phyloP scores from a whole-genome alignment of 2,113 vertebrate species.

The Nyctibius bracteatus region DNA sequence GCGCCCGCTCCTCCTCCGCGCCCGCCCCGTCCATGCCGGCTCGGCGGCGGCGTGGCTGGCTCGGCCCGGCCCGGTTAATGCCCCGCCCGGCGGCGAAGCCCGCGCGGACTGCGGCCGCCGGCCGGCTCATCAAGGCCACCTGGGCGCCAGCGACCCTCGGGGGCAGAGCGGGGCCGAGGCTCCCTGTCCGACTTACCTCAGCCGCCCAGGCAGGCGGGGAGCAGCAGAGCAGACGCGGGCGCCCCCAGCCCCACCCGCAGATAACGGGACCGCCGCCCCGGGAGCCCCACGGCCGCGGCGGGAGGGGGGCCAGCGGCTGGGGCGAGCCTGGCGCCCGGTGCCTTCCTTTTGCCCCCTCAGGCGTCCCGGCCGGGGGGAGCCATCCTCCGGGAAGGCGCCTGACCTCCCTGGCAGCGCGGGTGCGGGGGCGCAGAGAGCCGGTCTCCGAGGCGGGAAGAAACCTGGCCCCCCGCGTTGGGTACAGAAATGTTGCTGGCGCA shows the following conservation, averaged over 20 bases:
- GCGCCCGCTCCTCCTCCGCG: not conserved
- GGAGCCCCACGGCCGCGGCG: not conserved
- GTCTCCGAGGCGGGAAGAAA: not conserved
- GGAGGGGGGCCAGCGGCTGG: too few species aligned
- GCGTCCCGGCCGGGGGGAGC: not conserved
- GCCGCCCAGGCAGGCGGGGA: not conserved
- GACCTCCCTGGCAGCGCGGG: fast-evolving
- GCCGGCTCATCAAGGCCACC: constrained; percentile 1
- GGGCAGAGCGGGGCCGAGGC: not conserved
- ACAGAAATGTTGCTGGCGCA: fast-evolving
- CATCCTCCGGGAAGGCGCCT: too few species aligned
- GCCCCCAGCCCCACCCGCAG: not conserved
- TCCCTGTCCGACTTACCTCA: not conserved
- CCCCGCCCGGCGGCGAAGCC: not conserved
- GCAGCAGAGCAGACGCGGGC: too few species aligned
- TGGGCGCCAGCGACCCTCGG: not conserved
- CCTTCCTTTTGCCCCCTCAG: too few species aligned
- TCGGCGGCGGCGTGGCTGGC: fast-evolving
- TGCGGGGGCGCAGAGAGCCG: fast-evolving
- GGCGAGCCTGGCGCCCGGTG: too few species aligned
- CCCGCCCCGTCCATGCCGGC: not conserved
- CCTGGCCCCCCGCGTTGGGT: fast-evolving
- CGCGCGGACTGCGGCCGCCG: not conserved
- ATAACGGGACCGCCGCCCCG: not conserved
- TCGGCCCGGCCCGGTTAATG: not conserved